phyloP scores from a whole-genome alignment of 2,113 vertebrate genomes.

The human region DNA sequence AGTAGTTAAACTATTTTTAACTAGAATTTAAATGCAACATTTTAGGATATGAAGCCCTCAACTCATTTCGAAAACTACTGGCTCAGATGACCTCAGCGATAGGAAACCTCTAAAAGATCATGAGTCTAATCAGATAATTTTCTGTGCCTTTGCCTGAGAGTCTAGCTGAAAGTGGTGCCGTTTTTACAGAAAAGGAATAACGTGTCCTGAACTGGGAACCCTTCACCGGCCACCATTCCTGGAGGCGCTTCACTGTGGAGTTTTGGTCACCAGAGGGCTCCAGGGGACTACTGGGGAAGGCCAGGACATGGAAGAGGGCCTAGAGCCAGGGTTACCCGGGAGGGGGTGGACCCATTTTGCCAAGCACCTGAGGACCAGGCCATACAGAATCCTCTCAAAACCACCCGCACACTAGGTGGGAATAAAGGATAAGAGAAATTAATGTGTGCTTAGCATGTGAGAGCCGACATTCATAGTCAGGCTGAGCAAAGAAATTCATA shows the following conservation, averaged over 20 bases:
- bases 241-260: rapidly evolving
- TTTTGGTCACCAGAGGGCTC: neutral
- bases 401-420: rapidly evolving
- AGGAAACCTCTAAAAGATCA: rapidly evolving
- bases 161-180: rapidly evolving
- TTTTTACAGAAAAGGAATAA: neutral
- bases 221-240: rapidly evolving
- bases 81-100: neutral
- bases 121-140: rapidly evolving
- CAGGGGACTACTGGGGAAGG: neutral
- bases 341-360: neutral
- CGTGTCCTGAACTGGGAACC: rapidly evolving
- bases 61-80: neutral
- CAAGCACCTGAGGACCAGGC: neutral
- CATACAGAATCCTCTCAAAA: rapidly evolving
- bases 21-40: neutral
- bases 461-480: rapidly evolving
- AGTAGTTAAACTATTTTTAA: neutral
- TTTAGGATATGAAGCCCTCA: too few relatives aligned
- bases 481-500: neutral
- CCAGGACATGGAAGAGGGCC: rapidly evolving
- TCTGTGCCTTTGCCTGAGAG: neutral
- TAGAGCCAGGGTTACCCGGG: neutral
- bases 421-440: rapidly evolving
- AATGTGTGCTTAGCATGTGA: rapidly evolving